These are phyloP conservation scores for Lagenorhynchus albirostris DNA, from an alignment of 2,113 vertebrate genomes.

Conservation along the genomic window DNA sequence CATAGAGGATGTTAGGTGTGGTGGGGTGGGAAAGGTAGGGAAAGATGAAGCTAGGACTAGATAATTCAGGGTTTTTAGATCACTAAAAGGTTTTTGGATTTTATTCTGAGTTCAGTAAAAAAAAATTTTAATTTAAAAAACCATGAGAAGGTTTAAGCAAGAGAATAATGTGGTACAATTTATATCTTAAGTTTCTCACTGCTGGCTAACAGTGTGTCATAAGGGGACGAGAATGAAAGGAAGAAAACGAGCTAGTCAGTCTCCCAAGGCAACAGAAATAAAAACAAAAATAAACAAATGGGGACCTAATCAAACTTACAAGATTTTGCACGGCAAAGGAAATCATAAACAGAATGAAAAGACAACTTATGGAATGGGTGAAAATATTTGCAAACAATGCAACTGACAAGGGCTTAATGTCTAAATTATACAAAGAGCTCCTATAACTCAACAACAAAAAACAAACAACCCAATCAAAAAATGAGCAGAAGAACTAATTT, in stretches of 20 bases:
- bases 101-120: not conserved
- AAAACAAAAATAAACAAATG: not conserved
- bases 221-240: not conserved
- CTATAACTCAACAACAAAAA: not conserved
- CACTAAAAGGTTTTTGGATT: not conserved
- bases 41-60: not conserved
- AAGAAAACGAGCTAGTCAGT: not conserved
- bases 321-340: not conserved
- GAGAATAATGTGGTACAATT: not conserved
- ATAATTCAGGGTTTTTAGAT: not conserved
- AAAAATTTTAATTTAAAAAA: not conserved
- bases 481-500: not conserved
- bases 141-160: not conserved
- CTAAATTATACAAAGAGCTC: not conserved
- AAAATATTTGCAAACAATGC: not conserved
- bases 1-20: fast-evolving
- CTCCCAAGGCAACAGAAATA: not conserved
- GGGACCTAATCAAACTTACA: not conserved
- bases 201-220: not conserved
- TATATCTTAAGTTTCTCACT: not conserved
- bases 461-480: not conserved
- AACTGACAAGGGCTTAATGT: not conserved
- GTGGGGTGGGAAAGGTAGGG: not conserved
- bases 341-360: not conserved
- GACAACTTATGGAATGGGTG: not conserved